Evolutionary conservation across 2,888 invertebrate genomes (phyloP), one percentile per base, ranked within the genome.

Genomic region (Tetramorium bicarinatum): DNA sequence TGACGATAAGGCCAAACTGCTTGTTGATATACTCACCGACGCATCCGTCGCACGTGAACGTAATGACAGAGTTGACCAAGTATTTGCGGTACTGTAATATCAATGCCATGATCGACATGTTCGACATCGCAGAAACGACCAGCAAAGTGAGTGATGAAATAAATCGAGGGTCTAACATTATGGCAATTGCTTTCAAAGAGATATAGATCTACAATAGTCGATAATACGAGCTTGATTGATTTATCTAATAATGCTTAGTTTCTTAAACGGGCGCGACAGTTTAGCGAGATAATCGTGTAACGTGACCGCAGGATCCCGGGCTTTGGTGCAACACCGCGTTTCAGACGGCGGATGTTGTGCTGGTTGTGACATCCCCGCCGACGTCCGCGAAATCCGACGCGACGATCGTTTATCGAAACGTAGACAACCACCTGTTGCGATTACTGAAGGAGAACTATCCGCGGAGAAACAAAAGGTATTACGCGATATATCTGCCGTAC

Each of bases 241-340:
- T 74, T 29, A 29, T 29, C 56, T 56, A 56, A 56, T 56, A 72
- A 72, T 56, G 3, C n/a, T 15, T 34, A 34, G 34, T 34, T 49
- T 47, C n/a, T 18, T 15, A n/a, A n/a, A 47, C 25, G 64, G 9
- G 13, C 3, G 29, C 11, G 29, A 25, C 7, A 54, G 9, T 61
- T 47, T 9, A 18, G 1, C 2, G 21, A 47, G 4, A 56, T 69
- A 69, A 79, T 25, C 3, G 7, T 25, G 0, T 25, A n/a, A 64
- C 29, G 11, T 74, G 59, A 52, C 29, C 15, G 38, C 21, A 95
- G 95, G 94, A 94, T 88, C 93, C 94, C 1, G 91, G 92, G 21
- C 81, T 91, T 4, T 95, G 95, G 94, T 95, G 93, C 82, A 93
- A 93, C 47, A 88, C 91, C 11, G 94, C 94, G 69, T 94, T 95